phyloP scores from a whole-genome alignment of 2,797 vertebrate genomes.

The Coccyzus lansbergi region DNA sequence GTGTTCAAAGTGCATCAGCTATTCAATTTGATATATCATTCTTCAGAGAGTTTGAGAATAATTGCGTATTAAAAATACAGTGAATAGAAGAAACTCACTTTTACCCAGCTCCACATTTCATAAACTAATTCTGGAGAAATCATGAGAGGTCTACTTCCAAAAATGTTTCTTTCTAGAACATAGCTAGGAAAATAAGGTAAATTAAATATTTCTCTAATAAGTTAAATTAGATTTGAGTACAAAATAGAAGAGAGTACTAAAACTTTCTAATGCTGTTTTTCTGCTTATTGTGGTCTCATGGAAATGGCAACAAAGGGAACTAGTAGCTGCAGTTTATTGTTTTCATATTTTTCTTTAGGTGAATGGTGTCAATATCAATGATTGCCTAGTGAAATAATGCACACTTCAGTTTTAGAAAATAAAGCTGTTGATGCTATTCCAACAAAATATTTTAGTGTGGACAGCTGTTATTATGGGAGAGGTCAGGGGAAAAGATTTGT shows the following conservation, averaged over 20 bases:
- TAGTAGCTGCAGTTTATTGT: not conserved
- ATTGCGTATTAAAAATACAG: slow-evolving; percentile 69
- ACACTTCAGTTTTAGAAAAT: not conserved
- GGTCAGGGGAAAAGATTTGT: not conserved
- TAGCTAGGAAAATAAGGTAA: not conserved
- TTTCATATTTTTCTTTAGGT: not conserved
- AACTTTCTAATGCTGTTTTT: not conserved
- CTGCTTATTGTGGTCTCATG: not conserved
- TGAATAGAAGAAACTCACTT: slow-evolving; percentile 55
- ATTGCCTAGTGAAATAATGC: slow-evolving; percentile 4
- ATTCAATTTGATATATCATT: slow-evolving; percentile 73
- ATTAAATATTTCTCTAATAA: slow-evolving; percentile 17
- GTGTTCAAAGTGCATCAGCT: slow-evolving; percentile 72
- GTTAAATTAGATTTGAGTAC: not conserved
- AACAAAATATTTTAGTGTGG: not conserved
- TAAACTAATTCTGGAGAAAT: slow-evolving; percentile 69
- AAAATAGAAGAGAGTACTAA: not conserved
- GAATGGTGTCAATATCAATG: not conserved
- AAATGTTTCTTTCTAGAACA: not conserved
- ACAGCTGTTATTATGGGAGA: not conserved
- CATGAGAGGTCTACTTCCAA: slow-evolving; percentile 25
- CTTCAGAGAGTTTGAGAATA: slow-evolving; percentile 65
- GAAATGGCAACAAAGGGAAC: not conserved
- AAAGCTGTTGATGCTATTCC: not conserved
- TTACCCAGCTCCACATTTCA: slow-evolving; percentile 18